Conservation (phyloP, 1,140 invertebrate species). For the Araneus ventricosus region DNA sequence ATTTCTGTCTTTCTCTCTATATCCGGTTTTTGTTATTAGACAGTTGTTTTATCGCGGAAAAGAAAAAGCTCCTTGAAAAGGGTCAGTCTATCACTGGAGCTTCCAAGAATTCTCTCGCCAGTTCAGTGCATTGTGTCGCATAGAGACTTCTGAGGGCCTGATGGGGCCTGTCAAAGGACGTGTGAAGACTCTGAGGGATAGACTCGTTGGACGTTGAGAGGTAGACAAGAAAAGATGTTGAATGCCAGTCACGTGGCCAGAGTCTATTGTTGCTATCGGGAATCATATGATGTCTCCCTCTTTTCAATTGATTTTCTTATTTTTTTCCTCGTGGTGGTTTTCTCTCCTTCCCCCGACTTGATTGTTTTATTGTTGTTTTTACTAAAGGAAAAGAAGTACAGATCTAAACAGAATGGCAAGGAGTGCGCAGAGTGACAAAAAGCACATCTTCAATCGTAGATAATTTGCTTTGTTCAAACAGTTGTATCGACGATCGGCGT, state of each 20-base stretch:
- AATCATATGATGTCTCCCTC: conserved; percentile 67
- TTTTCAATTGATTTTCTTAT: conserved; percentile 61
- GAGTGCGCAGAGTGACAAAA: conserved; percentile 21
- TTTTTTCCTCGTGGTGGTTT: conserved; percentile 1
- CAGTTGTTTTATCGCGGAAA: conserved; percentile 34
- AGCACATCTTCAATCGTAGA: conserved; percentile 37
- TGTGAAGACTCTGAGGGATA: conserved; percentile 43
- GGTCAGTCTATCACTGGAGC: neutral
- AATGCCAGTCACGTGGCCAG: conserved; percentile 63
- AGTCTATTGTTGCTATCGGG: conserved; percentile 66
- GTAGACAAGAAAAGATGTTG: conserved; percentile 4
- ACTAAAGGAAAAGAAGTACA: conserved; percentile 49
- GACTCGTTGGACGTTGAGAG: conserved; percentile 8
- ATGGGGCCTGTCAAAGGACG: conserved; percentile 55
- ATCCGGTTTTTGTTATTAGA: conserved; percentile 15
- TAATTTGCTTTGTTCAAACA: conserved; percentile 32
- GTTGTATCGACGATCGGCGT: neutral
- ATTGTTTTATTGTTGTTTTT: conserved; percentile 44
- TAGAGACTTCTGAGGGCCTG: conserved; percentile 51
- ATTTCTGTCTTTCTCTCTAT: neutral
- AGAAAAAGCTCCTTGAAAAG: neutral
- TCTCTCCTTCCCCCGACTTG: neutral
- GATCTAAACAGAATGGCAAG: neutral
- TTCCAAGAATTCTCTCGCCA: neutral
- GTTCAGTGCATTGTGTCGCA: conserved; percentile 39